Conservation (phyloP, 2,888 invertebrate species). For the Netelia fuscicornis region DNA sequence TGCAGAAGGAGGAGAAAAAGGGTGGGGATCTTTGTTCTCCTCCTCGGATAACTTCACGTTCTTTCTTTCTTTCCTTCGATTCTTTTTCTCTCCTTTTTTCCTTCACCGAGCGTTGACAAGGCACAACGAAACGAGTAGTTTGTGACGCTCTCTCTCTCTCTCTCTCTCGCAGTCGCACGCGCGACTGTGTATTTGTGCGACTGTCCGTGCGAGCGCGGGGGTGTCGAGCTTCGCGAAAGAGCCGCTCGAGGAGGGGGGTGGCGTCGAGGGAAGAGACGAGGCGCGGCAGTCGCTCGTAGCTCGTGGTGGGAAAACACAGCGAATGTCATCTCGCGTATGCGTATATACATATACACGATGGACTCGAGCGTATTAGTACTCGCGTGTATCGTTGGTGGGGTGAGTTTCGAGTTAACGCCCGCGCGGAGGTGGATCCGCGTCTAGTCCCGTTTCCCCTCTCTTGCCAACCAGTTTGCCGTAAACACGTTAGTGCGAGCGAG, state of each 20-base stretch:
- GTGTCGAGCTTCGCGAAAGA: constrained; percentile 33
- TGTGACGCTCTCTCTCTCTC: neutral
- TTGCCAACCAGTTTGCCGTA: neutral
- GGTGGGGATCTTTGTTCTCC: constrained; percentile 58
- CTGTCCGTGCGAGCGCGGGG: constrained; percentile 47
- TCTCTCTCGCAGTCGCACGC: neutral
- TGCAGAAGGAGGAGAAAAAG: constrained; percentile 23
- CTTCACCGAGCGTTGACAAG: constrained; percentile 56
- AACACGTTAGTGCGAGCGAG: neutral
- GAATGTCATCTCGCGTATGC: neutral
- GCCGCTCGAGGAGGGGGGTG: constrained; percentile 49
- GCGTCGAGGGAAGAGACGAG: constrained; percentile 37
- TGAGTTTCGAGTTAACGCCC: constrained; percentile 79
- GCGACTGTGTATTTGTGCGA: neutral
- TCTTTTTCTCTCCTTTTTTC: constrained; percentile 19
- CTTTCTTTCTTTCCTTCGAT: constrained; percentile 25
- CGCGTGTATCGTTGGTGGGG: constrained; percentile 48
- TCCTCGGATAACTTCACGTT: constrained; percentile 62
- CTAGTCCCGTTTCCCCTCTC: constrained; percentile 42
- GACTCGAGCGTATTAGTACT: neutral
- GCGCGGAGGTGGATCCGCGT: constrained; percentile 77
- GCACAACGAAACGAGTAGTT: constrained; percentile 36
- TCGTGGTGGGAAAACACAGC: constrained; percentile 20
- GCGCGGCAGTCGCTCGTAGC: constrained; percentile 38
- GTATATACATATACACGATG: neutral